phyloP scores from a whole-genome alignment of 2,797 vertebrate species.

The Vultur gryphus region DNA sequence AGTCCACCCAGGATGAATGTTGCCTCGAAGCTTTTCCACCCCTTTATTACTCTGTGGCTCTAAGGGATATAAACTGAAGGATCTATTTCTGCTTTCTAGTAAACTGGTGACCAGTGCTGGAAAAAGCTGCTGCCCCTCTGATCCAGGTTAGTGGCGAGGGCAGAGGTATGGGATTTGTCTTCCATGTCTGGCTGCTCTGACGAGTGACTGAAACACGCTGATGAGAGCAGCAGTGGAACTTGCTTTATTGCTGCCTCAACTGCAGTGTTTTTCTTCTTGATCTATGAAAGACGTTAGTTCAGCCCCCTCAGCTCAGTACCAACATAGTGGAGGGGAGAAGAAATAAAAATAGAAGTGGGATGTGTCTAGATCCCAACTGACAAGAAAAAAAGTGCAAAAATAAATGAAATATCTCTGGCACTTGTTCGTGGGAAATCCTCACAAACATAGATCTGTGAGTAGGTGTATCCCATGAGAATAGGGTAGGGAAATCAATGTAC shows the following conservation, averaged over 20 bases:
- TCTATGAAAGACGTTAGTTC: background rate
- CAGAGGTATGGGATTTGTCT: background rate
- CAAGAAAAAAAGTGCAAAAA: background rate
- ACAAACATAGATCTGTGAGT: background rate
- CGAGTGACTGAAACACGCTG: background rate
- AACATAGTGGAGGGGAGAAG: background rate
- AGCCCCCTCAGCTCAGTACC: background rate
- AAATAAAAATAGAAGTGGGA: background rate
- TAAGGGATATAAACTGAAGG: background rate
- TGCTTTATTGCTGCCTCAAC: background rate
- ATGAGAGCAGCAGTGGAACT: background rate
- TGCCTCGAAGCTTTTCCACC: background rate
- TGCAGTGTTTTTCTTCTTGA: background rate
- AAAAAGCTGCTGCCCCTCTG: background rate
- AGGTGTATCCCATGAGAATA: background rate
- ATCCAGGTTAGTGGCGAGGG: background rate
- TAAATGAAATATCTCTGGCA: background rate
- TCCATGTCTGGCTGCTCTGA: background rate
- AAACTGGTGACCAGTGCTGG: background rate
- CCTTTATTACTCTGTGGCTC: background rate
- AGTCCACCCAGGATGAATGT: background rate
- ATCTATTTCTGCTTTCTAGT: constrained; percentile 12
- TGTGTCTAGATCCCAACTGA: background rate
- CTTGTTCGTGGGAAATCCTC: background rate
- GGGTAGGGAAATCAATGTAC: background rate